Evolutionary conservation across 2,888 invertebrate species (phyloP), one percentile per base, ranked within the genome.

Genomic region (Orthonychiurus folsomi): DNA sequence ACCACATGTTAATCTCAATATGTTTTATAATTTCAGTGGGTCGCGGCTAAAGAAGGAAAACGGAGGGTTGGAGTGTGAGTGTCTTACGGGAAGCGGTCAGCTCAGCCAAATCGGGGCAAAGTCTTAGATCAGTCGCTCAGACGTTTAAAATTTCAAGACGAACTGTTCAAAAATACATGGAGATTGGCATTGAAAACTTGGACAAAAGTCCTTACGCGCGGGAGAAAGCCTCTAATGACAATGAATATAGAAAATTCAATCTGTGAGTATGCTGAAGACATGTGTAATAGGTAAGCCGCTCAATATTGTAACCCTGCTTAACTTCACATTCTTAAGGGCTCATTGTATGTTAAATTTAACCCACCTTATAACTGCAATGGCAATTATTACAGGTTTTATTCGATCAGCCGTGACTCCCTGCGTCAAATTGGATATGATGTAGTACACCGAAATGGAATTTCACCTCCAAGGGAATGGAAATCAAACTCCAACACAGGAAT

Each of bases 1-100:
- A n/a, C n/a, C n/a, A n/a, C n/a, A n/a, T n/a, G n/a, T n/a, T n/a
- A n/a, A n/a, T n/a, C n/a, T n/a, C n/a, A n/a, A n/a, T n/a, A n/a
- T n/a, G n/a, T n/a, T n/a, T n/a, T n/a, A n/a, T n/a, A n/a, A n/a
- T 37, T 37, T 37, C 37, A 37, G 37, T 37, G 37, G 37, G 37
- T 37, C 37, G 37, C 15, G 37, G 37, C 9, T 37, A 37, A 9
- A 37, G 15, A 37, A 37, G 37, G 37, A 37, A 37, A 37, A 37
- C 37, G 15, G 37, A 37, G 37, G 15, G 15, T 5, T 37, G 37
- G 37, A 15, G 15, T 37, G 37, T 37, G 37, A 15, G 9, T 5
- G 9, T 9, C 5, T 20, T 52, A 9, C 52, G 20, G 21, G 3
- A 9, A 5, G 52, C 52, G 5, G n/a, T 52, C 5, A 3, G 20